Evolutionary conservation across 64 coral and sea anemone species (phyloP).

Genomic region (Anthopleura sola): DNA sequence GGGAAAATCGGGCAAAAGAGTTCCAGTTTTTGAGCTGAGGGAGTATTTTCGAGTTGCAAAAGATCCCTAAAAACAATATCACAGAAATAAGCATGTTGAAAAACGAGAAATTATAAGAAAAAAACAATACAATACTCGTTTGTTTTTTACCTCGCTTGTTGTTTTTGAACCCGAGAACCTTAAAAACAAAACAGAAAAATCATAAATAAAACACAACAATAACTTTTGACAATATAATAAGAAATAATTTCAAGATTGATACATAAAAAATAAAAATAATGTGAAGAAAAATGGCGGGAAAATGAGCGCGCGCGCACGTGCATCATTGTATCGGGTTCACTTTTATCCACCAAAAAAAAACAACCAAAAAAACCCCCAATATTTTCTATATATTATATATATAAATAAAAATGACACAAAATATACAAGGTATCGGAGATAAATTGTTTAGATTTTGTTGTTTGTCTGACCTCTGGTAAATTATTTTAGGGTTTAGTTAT

Average conservation of each 20-base stretch:
- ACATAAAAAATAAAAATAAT: neutral
- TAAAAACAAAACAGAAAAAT: conserved; percentile 14
- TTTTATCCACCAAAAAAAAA: neutral
- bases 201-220: neutral
- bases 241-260: no score
- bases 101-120: neutral
- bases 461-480: neutral
- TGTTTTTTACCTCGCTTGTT: conserved; percentile 72
- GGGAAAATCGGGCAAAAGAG: conserved; percentile 92
- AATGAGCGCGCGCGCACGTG: neutral
- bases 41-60: conserved; percentile 91
- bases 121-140: neutral
- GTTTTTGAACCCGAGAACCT: conserved; percentile 94
- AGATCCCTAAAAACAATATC: conserved; percentile 29
- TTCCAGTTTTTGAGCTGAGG: conserved; percentile 95
- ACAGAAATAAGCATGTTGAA: neutral
- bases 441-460: neutral
- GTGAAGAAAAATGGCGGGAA: conserved; percentile 2
- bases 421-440: neutral
- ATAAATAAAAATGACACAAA: neutral
- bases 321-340: neutral
- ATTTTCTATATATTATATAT: neutral
- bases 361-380: neutral
- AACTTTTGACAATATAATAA: neutral
- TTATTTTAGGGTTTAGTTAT: neutral